A percentile compares a stretch with the other conserved stretches of the same genome.
phyloP scores from a whole-genome alignment of 2,113 vertebrate genomes.

The Neoarius graeffei region DNA sequence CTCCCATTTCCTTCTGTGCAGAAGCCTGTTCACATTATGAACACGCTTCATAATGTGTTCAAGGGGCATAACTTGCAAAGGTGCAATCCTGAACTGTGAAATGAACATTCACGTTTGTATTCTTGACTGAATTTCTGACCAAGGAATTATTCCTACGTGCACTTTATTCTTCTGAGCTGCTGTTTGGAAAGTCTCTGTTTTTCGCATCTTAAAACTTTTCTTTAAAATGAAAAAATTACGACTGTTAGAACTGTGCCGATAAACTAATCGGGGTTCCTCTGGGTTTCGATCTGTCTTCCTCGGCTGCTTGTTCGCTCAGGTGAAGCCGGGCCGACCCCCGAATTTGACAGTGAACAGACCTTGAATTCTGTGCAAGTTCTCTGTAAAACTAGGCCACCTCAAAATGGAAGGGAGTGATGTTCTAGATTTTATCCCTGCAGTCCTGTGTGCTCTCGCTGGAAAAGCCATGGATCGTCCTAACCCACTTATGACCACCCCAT shows the following conservation, averaged over 20 bases:
- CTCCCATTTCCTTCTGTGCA: slow-evolving; percentile 1
- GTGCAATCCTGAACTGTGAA: not conserved
- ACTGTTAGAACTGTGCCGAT: not conserved
- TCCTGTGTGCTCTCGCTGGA: slow-evolving; percentile 14
- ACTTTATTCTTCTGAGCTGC: not conserved
- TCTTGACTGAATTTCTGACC: not conserved
- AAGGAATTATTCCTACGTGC: not conserved
- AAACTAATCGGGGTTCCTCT: not conserved
- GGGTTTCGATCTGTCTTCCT: not conserved
- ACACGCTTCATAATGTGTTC: not conserved
- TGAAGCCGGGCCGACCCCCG: not conserved
- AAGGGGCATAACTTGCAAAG: too few species aligned
- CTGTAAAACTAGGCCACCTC: slow-evolving; percentile 47
- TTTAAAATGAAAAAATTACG: not conserved
- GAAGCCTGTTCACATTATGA: not conserved
- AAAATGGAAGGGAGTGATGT: slow-evolving; percentile 36
- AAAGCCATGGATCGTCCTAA: slow-evolving; percentile 25
- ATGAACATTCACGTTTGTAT: not conserved
- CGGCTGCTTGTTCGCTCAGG: not conserved
- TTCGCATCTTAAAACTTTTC: not conserved
- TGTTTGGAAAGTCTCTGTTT: not conserved
- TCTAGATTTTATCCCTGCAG: slow-evolving; percentile 39
- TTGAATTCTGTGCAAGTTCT: slow-evolving; percentile 31
- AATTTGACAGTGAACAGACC: slow-evolving; percentile 21
- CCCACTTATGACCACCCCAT: slow-evolving; percentile 32